A percentile compares a stretch with the other conserved stretches of the same genome.
Evolutionary conservation across 2,113 vertebrate species (phyloP).

Genomic region (Centropus unirufus): DNA sequence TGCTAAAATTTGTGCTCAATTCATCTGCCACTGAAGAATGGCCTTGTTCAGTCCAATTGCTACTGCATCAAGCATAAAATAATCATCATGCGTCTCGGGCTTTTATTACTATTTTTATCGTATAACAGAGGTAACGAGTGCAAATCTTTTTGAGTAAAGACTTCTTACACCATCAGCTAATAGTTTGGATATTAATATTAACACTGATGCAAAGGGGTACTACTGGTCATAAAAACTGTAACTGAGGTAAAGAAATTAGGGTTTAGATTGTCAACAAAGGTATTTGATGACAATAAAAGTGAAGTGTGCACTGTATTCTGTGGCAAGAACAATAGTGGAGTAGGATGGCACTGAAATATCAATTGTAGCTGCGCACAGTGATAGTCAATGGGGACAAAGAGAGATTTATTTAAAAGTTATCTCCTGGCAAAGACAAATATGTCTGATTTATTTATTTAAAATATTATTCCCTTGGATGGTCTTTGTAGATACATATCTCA

Average conservation of each 20-base stretch:
- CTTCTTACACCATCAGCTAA: not conserved
- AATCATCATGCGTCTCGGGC: not conserved
- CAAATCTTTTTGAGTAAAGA: not conserved
- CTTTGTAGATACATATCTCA: not conserved
- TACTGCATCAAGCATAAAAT: not conserved
- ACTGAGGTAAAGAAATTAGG: not conserved
- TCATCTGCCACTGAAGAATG: not conserved
- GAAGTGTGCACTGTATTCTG: not conserved
- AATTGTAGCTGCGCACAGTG: not conserved
- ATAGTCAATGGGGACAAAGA: not conserved
- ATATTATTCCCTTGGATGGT: not conserved
- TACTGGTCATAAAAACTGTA: not conserved
- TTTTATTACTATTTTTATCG: not conserved
- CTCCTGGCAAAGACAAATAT: constrained; percentile 23
- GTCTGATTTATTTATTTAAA: constrained; percentile 38
- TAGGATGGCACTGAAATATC: not conserved
- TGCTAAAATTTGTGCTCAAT: not conserved
- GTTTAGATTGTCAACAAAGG: not conserved
- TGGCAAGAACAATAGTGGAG: not conserved
- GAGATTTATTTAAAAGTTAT: constrained; percentile 5
- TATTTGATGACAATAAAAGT: not conserved
- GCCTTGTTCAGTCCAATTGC: not conserved
- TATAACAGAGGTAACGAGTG: not conserved
- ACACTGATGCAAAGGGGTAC: not conserved
- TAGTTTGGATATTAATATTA: not conserved